phyloP scores from a whole-genome alignment of 2,113 vertebrate species.

The Naja naja region DNA sequence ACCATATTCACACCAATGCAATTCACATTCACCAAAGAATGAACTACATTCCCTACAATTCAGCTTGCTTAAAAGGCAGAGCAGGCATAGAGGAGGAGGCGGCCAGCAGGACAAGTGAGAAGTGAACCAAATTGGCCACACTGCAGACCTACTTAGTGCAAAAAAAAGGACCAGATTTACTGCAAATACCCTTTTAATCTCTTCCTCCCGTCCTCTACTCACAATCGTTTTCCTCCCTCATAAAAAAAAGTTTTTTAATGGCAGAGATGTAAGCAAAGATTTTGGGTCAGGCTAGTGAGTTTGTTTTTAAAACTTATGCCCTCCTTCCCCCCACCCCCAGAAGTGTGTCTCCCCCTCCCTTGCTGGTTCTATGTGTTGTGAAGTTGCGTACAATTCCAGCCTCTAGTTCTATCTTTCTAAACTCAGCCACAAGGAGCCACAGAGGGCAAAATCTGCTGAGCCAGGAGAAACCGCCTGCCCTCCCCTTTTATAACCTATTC shows the following conservation, averaged over 20 bases:
- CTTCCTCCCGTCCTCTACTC: neutral
- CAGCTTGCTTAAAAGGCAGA: conserved; percentile 5
- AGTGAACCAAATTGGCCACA: neutral
- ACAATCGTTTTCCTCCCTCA: neutral
- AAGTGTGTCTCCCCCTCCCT: neutral
- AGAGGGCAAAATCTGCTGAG: conserved; percentile 75
- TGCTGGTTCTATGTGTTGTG: conserved; percentile 74
- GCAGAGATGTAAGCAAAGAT: neutral
- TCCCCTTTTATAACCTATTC: conserved; percentile 64
- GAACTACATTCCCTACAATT: neutral
- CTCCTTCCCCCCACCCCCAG: neutral
- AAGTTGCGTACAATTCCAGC: conserved; percentile 86
- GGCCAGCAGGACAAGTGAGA: conserved; percentile 11
- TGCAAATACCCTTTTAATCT: conserved; percentile 24
- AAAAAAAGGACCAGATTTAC: neutral
- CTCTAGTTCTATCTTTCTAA: conserved; percentile 71
- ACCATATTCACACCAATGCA: neutral
- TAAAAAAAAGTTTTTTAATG: neutral
- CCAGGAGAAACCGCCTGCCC: conserved; percentile 66
- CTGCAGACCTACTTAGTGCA: neutral
- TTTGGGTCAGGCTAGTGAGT: neutral
- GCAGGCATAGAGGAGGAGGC: neutral
- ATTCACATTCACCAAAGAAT: neutral
- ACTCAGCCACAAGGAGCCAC: conserved; percentile 56
- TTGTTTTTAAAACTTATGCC: neutral